Conservation (phyloP, 35 echinoderm and acorn worm genomes). For the Hemicentrotus pulcherrimus region DNA sequence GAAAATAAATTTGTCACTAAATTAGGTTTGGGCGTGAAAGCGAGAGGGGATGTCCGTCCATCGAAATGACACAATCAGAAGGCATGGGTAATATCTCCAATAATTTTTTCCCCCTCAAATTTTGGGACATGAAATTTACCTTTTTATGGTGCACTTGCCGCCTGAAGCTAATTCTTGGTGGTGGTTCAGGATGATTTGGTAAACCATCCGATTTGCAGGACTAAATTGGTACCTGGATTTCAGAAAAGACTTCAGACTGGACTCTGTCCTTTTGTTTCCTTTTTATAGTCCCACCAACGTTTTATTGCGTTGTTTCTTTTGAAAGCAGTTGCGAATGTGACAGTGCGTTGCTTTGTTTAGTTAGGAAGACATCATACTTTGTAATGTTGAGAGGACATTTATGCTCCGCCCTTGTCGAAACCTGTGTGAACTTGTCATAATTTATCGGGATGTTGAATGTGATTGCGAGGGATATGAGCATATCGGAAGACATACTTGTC, state of each 20-base stretch:
- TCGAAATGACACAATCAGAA: neutral
- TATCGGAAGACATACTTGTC: neutral
- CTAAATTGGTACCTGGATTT: neutral
- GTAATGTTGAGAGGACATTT: neutral
- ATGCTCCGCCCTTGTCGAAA: neutral
- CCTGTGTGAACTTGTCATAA: neutral
- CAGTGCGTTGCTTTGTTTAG: neutral
- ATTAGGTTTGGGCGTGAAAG: neutral
- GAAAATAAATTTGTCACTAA: neutral
- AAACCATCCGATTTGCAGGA: neutral
- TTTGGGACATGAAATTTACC: neutral
- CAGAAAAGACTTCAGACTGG: neutral
- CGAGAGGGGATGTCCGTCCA: neutral
- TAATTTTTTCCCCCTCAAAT: neutral
- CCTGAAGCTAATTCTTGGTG: neutral
- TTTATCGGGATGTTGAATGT: neutral
- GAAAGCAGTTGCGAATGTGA: neutral
- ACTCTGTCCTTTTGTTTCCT: neutral
- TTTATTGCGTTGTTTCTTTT: neutral
- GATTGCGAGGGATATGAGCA: neutral
- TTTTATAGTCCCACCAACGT: neutral
- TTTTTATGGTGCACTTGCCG: neutral
- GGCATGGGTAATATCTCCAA: neutral
- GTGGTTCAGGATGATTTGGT: neutral
- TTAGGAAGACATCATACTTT: neutral